phyloP scores from a whole-genome alignment of 2,888 invertebrate genomes.

The Trissolcus brochymenae region DNA sequence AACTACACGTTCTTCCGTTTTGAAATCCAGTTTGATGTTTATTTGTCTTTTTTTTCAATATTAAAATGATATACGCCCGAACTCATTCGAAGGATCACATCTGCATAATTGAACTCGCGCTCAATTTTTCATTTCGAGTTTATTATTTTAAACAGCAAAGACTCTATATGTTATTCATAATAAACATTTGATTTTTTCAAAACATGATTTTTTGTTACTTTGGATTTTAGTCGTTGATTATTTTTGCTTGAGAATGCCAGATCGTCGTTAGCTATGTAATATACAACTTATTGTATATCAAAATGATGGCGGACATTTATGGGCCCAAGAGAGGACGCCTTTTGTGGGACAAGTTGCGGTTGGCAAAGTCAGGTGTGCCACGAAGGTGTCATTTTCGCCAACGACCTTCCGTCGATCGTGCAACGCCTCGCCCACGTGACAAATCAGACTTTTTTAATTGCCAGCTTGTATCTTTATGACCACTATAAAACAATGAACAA shows the following conservation, averaged over 20 bases:
- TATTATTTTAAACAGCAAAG: too few species aligned
- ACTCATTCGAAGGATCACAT: neutral
- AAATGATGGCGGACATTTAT: constrained; percentile 66
- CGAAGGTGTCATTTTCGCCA: constrained; percentile 39
- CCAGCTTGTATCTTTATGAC: constrained; percentile 69
- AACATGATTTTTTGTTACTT: neutral
- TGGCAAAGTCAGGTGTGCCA: constrained; percentile 4
- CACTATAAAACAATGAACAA: constrained; percentile 74
- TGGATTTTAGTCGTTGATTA: neutral
- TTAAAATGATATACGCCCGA: constrained; percentile 8
- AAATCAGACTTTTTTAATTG: constrained; percentile 70
- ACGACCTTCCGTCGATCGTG: constrained; percentile 9
- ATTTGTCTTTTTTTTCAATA: too few species aligned
- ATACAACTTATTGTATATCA: constrained; percentile 69
- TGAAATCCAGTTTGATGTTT: too few species aligned
- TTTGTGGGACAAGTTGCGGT: constrained; percentile 11
- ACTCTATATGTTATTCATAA: too few species aligned
- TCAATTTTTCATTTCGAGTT: too few species aligned
- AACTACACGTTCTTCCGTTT: too few species aligned
- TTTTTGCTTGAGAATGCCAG: constrained; percentile 18
- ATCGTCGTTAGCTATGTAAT: constrained; percentile 60
- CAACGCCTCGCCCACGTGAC: constrained; percentile 63
- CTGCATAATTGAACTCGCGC: too few species aligned
- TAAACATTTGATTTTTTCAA: too few species aligned
- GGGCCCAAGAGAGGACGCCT: constrained; percentile 44